These are phyloP conservation scores for Gallirallus australis DNA, from an alignment of 2,797 vertebrate species.

Conservation along the genomic window DNA sequence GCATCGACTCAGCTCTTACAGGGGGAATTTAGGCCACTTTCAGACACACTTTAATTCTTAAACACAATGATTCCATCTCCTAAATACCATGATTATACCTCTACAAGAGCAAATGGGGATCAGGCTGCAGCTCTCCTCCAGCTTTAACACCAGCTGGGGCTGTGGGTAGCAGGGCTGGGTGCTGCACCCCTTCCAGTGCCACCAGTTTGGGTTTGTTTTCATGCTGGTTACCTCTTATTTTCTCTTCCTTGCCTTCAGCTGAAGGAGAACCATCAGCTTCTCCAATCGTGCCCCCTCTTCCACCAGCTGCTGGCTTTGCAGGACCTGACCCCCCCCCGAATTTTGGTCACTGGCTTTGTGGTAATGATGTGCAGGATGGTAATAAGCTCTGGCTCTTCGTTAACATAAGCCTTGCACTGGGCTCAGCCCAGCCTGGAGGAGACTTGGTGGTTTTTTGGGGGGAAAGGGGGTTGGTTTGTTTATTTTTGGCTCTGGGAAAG, in stretches of 20 bases:
- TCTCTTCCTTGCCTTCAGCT: not conserved
- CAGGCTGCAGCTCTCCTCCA: not conserved
- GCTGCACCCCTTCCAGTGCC: not conserved
- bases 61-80: not conserved
- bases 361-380: too few species aligned
- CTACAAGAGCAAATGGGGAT: not conserved
- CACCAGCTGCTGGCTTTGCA: too few species aligned
- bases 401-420: accelerated
- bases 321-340: too few species aligned
- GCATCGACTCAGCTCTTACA: not conserved
- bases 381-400: not conserved
- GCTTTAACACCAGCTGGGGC: not conserved
- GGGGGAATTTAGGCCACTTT: not conserved
- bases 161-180: not conserved
- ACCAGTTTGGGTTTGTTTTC: too few species aligned
- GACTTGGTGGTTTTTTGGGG: accelerated
- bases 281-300: too few species aligned
- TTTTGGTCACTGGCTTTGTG: too few species aligned
- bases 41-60: not conserved
- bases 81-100: not conserved
- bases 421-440: not conserved
- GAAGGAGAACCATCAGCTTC: accelerated
- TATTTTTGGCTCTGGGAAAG: not conserved
- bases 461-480: not conserved
- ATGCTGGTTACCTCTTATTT: not conserved